Evolutionary conservation across 2,888 invertebrate species (phyloP).

Genomic region (Prosopocoilus inquinatus): DNA sequence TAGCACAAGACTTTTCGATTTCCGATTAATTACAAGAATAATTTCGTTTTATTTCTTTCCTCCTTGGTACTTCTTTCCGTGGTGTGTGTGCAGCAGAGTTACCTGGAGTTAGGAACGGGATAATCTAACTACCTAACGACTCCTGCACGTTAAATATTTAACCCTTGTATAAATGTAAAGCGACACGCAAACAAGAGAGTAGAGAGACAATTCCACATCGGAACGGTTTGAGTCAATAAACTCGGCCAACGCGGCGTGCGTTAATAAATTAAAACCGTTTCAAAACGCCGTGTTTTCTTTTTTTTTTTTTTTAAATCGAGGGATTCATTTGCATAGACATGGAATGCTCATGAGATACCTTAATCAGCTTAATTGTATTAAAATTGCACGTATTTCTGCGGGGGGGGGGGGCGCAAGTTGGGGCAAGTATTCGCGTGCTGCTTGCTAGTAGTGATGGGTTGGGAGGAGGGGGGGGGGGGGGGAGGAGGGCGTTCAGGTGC

Average conservation of each 20-base stretch:
- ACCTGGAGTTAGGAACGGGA: no score
- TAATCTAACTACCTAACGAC: no score
- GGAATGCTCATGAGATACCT: constrained; percentile 22
- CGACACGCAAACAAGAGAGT: constrained; percentile 10
- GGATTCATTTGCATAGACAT: constrained; percentile 23
- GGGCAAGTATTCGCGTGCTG: background rate
- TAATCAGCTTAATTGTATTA: constrained; percentile 31
- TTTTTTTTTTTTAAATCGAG: constrained; percentile 14
- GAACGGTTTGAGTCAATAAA: constrained; percentile 1
- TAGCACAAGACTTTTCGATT: no score
- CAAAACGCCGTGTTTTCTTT: no score
- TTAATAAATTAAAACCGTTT: constrained; percentile 3
- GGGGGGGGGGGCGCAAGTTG: background rate
- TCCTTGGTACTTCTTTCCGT: no score
- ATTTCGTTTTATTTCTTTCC: no score
- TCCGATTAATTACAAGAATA: no score
- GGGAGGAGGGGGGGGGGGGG: background rate
- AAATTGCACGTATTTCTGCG: constrained; percentile 17
- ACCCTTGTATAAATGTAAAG: constrained; percentile 9
- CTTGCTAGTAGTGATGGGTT: background rate
- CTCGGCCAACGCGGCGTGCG: background rate
- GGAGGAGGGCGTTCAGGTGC: background rate
- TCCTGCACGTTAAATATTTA: no score
- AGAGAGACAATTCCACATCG: constrained; percentile 2
- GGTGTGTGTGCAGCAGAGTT: no score